These are phyloP conservation scores for Scolopax mira DNA, from an alignment of 2,113 vertebrate genomes.

Conservation along the genomic window DNA sequence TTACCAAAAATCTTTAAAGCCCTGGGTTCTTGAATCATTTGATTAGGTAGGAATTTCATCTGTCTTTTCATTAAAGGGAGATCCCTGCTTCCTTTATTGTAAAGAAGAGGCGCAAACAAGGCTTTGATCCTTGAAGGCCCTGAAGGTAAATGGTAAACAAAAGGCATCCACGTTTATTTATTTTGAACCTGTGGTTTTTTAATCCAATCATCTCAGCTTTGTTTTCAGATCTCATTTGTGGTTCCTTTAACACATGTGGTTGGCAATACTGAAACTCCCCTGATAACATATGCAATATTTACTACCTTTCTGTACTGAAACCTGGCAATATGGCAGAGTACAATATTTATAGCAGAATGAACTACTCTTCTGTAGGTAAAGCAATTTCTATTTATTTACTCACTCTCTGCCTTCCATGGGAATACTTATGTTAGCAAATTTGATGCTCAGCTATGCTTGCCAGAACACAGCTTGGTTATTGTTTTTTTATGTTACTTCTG, in stretches of 20 bases:
- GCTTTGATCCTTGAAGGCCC: background rate
- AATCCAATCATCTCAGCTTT: background rate
- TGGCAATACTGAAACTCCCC: background rate
- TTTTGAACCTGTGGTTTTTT: background rate
- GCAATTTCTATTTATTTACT: slow-evolving; percentile 19
- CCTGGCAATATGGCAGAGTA: background rate
- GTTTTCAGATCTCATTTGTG: background rate
- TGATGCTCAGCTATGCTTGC: background rate
- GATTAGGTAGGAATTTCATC: background rate
- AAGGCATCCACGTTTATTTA: background rate
- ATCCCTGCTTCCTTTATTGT: background rate
- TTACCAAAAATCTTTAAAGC: background rate
- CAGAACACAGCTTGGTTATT: background rate
- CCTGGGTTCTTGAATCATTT: background rate
- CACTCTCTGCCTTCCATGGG: background rate
- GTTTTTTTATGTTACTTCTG: background rate
- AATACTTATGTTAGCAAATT: background rate
- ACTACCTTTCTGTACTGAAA: background rate
- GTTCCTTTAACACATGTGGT: background rate
- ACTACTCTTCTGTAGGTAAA: background rate
- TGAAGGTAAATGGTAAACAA: background rate
- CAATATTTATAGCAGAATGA: background rate
- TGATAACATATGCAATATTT: background rate
- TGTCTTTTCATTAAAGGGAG: background rate
- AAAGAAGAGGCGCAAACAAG: background rate